phyloP scores from a whole-genome alignment of 2,113 vertebrate species.

The Ciconia boyciana region DNA sequence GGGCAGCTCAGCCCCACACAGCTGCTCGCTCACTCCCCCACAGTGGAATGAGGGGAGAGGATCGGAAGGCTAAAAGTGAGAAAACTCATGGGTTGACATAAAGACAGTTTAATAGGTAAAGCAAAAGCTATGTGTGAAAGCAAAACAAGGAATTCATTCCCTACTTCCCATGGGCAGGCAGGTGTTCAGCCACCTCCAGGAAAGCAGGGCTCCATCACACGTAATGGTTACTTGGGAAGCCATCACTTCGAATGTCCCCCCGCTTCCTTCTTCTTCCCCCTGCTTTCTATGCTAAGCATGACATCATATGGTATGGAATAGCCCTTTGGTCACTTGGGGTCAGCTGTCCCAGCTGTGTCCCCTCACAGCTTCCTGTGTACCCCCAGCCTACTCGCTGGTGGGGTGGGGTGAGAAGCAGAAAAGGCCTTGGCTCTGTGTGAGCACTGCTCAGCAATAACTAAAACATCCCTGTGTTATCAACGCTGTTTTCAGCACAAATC shows the following conservation, averaged over 20 bases:
- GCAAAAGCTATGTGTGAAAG: neutral
- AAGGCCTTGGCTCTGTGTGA: neutral
- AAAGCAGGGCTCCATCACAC: rapidly evolving
- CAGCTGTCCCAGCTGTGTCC: neutral
- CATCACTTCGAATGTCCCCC: neutral
- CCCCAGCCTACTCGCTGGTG: neutral
- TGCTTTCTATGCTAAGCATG: neutral
- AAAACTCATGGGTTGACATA: neutral
- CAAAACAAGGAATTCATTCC: neutral
- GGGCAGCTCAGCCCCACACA: neutral
- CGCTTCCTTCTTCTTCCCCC: neutral
- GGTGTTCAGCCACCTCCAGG: neutral
- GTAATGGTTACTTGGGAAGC: neutral
- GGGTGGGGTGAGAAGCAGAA: neutral
- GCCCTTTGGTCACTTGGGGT: neutral
- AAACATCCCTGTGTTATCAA: neutral
- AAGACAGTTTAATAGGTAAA: neutral
- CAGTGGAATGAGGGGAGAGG: neutral
- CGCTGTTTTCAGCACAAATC: neutral
- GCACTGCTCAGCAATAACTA: rapidly evolving
- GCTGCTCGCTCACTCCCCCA: rapidly evolving
- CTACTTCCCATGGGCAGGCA: rapidly evolving
- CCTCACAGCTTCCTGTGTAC: neutral
- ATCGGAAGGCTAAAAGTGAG: neutral
- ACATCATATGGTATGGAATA: neutral